Conservation (phyloP, 2,113 vertebrate genomes). For the Caretta caretta region DNA sequence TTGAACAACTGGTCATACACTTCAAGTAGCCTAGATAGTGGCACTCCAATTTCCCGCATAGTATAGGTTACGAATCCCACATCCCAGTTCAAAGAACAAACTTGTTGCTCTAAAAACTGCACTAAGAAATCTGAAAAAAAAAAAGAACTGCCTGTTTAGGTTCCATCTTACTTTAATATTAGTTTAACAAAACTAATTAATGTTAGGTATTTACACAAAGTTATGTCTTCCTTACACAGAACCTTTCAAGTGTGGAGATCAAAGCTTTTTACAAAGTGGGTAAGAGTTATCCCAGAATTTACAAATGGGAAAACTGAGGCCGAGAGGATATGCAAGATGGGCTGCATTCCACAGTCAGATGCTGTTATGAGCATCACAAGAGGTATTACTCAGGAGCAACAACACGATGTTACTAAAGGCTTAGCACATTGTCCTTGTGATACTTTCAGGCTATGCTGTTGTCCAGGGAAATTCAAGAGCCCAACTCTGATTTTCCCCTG, state of each 20-base stretch:
- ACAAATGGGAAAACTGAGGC: background rate
- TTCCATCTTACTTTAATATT: background rate
- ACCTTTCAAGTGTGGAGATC: background rate
- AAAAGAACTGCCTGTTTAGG: background rate
- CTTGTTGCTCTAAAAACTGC: constrained; percentile 94
- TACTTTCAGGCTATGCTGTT: background rate
- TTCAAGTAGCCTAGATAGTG: constrained; percentile 90
- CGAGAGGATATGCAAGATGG: background rate
- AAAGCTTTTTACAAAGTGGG: background rate
- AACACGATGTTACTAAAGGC: background rate
- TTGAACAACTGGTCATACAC: constrained; percentile 98
- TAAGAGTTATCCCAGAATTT: background rate
- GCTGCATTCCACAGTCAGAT: background rate
- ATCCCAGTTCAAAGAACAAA: constrained; percentile 93
- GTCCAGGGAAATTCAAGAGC: background rate
- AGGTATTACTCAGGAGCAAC: background rate
- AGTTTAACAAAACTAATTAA: background rate
- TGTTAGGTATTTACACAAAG: background rate
- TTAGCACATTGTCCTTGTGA: rapidly evolving
- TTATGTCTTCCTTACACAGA: background rate
- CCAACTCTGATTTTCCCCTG: background rate
- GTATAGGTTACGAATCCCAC: constrained; percentile 93
- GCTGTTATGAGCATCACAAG: background rate
- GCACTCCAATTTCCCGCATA: constrained; percentile 94
- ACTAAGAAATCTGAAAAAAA: constrained; percentile 90